Evolutionary conservation across 2,888 invertebrate species (phyloP), one percentile per base, ranked within the genome.

Genomic region (Temnothorax ravouxi): DNA sequence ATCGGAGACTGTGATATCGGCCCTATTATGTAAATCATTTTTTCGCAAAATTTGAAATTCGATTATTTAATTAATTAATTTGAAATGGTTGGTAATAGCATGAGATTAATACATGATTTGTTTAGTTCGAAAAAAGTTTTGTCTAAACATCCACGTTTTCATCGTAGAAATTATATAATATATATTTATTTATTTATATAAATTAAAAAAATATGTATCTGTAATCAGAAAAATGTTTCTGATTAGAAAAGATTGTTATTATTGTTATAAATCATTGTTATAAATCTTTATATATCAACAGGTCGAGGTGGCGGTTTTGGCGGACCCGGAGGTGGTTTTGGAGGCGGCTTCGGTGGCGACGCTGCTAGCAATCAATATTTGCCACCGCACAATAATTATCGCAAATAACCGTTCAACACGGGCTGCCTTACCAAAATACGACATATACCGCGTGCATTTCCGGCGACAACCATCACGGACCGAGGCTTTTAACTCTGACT

Each of bases 341-440:
- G 50, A n/a, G 88, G 82, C 44, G 74, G 83, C 15, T 85, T 88
- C 83, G 84, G 84, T 59, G 84, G 81, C 54, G 88, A 88, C 61
- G 84, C 84, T 52, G 88, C 84, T 61, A 88, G 88, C 86, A 94
- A 94, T 93, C 94, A 94, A 91, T 94, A 94, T 90, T 90, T 94
- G 86, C 94, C 94, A 80, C 93, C 94, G 38, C 92, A 92, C 86
- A 89, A 88, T 87, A 91, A 88, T 91, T 94, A 93, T 89, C 93
- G 92, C 90, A 94, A 94, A 91, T 94, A 92, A 94, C 88, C 81
- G 83, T 50, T 66, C 25, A 9, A 25, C 25, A 67, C 44, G 59
- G 34, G 81, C 77, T 79, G 84, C 44, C 41, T 47, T 77, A 84
- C 71, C 67, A 86, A 86, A 85, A 85, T 61, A 80, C 64, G 84